phyloP scores from a whole-genome alignment of 2,888 invertebrate species.

The Cistogaster globosa region DNA sequence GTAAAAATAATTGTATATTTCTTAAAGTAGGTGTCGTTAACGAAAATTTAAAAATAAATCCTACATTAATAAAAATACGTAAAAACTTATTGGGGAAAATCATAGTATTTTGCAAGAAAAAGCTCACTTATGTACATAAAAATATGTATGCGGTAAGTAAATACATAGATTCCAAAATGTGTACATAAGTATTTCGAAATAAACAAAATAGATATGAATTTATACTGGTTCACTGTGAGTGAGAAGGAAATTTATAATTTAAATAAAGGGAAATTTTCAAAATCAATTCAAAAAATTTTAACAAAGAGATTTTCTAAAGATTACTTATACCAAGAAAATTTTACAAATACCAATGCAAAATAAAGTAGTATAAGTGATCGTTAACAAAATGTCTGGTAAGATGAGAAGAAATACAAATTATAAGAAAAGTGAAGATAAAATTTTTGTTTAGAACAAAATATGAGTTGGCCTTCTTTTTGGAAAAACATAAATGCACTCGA shows the following conservation, averaged over 20 bases:
- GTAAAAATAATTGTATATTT: constrained; percentile 43
- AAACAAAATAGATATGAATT: neutral
- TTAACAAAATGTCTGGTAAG: constrained; percentile 64
- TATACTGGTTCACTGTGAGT: constrained; percentile 56
- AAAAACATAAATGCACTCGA: constrained; percentile 28
- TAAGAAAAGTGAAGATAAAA: constrained; percentile 29
- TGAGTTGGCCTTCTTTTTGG: neutral
- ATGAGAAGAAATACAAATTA: constrained; percentile 69
- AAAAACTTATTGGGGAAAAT: constrained; percentile 1
- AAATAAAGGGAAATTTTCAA: constrained; percentile 72
- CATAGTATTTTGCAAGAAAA: constrained; percentile 62
- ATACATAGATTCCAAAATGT: constrained; percentile 58
- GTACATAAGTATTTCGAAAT: neutral
- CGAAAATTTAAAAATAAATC: constrained; percentile 79
- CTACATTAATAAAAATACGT: constrained; percentile 36
- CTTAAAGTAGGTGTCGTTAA: constrained; percentile 78
- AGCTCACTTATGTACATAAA: constrained; percentile 30
- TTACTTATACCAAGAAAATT: constrained; percentile 21
- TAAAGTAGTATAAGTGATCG: constrained; percentile 7
- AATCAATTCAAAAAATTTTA: constrained; percentile 42
- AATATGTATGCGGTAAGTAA: neutral
- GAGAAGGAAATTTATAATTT: constrained; percentile 38
- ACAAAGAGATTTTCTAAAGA: constrained; percentile 38
- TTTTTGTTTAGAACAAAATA: neutral
- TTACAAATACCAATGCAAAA: constrained; percentile 53